Conservation (phyloP, 1,140 invertebrate species). For the Hyphantria cunea region DNA sequence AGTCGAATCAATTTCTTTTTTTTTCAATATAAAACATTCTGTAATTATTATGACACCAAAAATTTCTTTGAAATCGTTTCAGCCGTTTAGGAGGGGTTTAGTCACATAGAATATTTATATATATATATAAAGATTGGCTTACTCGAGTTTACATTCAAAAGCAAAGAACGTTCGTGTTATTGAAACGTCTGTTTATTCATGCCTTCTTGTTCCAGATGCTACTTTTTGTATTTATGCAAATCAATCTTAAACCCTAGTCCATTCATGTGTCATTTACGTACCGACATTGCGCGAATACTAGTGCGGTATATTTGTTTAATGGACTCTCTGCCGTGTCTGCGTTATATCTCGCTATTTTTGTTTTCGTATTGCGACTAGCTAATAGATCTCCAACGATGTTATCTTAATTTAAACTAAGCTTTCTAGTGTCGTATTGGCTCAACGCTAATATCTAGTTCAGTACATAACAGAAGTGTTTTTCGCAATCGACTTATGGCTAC, state of each 20-base stretch:
- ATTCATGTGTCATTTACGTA: slow-evolving; percentile 30
- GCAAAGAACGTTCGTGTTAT: slow-evolving; percentile 9
- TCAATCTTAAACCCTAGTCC: slow-evolving; percentile 27
- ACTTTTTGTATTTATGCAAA: slow-evolving; percentile 28
- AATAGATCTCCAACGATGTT: slow-evolving; percentile 26
- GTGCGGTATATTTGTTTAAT: slow-evolving; percentile 21
- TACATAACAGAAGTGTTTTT: slow-evolving; percentile 58
- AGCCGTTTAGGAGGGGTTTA: no score
- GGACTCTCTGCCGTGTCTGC: slow-evolving; percentile 14
- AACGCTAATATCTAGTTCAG: slow-evolving; percentile 21
- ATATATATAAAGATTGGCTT: no score
- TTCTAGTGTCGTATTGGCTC: slow-evolving; percentile 33
- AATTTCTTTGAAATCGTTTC: no score
- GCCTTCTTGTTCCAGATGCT: slow-evolving; percentile 22
- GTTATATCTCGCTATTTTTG: slow-evolving; percentile 27
- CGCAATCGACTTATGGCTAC: slow-evolving; percentile 60
- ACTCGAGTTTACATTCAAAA: background rate
- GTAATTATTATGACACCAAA: no score
- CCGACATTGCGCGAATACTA: slow-evolving; percentile 10
- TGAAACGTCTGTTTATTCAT: slow-evolving; percentile 12
- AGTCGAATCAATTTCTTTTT: no score
- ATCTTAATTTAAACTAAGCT: slow-evolving; percentile 32
- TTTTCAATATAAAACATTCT: no score
- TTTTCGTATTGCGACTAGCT: slow-evolving; percentile 14
- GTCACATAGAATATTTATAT: no score